Percentiles rank a stretch among this genome's conserved stretches.
phyloP scores from a whole-genome alignment of 2,113 vertebrate species.

The Bufo bufo region DNA sequence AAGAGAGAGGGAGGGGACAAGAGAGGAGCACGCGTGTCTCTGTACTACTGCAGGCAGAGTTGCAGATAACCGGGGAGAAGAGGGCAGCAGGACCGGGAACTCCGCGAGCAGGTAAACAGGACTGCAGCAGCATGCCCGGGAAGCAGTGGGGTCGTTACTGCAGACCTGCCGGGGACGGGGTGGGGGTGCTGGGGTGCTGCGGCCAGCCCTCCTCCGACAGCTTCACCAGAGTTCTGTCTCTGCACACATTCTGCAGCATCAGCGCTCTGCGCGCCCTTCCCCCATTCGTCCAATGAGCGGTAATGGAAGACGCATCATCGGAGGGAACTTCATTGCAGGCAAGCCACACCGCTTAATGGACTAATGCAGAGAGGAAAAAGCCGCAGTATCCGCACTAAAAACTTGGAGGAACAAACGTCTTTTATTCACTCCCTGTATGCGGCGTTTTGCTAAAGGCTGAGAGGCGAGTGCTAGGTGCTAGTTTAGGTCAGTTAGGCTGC shows the following conservation, averaged over 20 bases:
- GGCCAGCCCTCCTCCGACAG: constrained; percentile 10
- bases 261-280: constrained; percentile 6
- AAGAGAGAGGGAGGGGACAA: neutral
- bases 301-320: neutral
- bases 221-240: constrained; percentile 25
- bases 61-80: constrained; percentile 49
- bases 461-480: too few species aligned
- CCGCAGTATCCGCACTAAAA: too few species aligned
- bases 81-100: neutral
- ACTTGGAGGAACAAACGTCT: too few species aligned
- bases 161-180: too few species aligned
- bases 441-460: too few species aligned
- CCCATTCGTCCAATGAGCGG: neutral
- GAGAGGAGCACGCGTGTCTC: constrained; percentile 48
- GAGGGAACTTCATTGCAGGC: neutral
- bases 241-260: constrained; percentile 50
- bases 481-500: neutral
- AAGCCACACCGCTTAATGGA: too few species aligned
- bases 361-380: neutral
- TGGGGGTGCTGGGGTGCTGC: neutral
- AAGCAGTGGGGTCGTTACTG: neutral
- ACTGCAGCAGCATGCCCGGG: too few species aligned
- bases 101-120: constrained; percentile 35
- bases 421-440: too few species aligned
- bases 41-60: constrained; percentile 57